Evolutionary conservation across 2,888 invertebrate species (phyloP).

Genomic region (Scaptomyza tumidula): DNA sequence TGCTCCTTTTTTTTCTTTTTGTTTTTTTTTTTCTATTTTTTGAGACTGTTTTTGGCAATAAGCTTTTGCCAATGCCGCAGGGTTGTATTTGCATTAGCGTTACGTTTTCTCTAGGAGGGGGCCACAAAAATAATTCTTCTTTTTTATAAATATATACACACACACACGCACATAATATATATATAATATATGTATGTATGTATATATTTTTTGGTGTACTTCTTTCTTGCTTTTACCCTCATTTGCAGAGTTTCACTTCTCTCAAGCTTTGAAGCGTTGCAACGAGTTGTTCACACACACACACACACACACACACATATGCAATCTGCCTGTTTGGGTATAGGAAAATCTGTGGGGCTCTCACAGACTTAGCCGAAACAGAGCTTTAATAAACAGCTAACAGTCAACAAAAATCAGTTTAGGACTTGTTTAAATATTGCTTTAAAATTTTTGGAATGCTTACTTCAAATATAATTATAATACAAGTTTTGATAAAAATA

Average conservation of each 20-base stretch:
- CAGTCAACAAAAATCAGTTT: constrained; percentile 1
- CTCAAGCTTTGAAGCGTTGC: constrained; percentile 55
- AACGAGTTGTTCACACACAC: constrained; percentile 44
- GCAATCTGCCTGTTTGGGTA: constrained; percentile 1
- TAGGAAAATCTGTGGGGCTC: constrained; percentile 40
- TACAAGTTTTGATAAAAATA: too few species aligned
- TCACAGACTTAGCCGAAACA: constrained; percentile 20
- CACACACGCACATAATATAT: neutral
- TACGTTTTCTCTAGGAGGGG: constrained; percentile 21
- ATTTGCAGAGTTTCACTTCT: constrained; percentile 52
- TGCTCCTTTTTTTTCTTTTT: constrained; percentile 8
- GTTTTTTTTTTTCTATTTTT: neutral
- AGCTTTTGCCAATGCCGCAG: constrained; percentile 77
- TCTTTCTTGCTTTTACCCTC: constrained; percentile 51
- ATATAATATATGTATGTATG: neutral
- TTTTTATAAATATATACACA: neutral
- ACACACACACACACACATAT: constrained; percentile 13
- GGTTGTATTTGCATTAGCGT: constrained; percentile 80
- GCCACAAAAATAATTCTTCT: constrained; percentile 23
- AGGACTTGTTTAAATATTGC: neutral
- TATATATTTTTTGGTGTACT: constrained; percentile 21
- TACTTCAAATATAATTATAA: too few species aligned
- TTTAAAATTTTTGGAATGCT: too few species aligned
- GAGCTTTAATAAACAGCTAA: constrained; percentile 33
- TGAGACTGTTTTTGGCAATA: constrained; percentile 76